Conservation (phyloP, 1,140 invertebrate genomes). For the Zaprionus davidi region DNA sequence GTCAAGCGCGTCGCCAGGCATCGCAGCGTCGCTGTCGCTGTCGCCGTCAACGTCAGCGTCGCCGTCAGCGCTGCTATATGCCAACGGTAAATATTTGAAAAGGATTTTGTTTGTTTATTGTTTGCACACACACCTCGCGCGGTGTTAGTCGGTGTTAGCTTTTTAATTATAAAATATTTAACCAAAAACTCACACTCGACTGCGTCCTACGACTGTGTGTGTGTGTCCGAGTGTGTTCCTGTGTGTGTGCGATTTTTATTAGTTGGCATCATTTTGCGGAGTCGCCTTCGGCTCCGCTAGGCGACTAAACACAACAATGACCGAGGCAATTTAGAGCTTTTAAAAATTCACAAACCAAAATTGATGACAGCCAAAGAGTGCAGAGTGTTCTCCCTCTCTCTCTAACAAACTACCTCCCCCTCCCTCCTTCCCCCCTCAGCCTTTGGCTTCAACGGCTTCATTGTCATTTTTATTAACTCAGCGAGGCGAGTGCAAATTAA, state of each 20-base stretch:
- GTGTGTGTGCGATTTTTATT: conserved; percentile 44
- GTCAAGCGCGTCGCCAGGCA: conserved; percentile 2
- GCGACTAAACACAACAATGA: conserved; percentile 78
- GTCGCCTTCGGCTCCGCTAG: conserved; percentile 38
- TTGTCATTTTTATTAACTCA: conserved; percentile 80
- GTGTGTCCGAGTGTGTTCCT: conserved; percentile 13
- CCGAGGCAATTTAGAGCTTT: conserved; percentile 75
- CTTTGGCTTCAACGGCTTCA: conserved; percentile 52
- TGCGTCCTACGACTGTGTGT: conserved; percentile 29
- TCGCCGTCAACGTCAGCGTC: conserved; percentile 42
- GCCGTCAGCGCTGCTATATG: conserved; percentile 65
- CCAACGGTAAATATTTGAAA: conserved; percentile 84
- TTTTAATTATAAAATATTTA: conserved; percentile 84
- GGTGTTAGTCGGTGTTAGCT: conserved; percentile 84
- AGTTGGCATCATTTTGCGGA: conserved; percentile 55
- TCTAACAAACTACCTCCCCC: neutral
- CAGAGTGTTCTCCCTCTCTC: neutral
- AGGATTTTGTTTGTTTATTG: conserved; percentile 84
- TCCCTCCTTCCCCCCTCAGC: neutral
- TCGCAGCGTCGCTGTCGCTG: conserved; percentile 15
- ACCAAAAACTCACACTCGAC: conserved; percentile 82
- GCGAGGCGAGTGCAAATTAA: conserved; percentile 71
- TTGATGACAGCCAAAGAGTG: conserved; percentile 64
- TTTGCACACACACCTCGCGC: conserved; percentile 83
- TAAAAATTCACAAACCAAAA: conserved; percentile 76